Conservation (phyloP, 1,140 invertebrate species). For the Parasteatoda tepidariorum region DNA sequence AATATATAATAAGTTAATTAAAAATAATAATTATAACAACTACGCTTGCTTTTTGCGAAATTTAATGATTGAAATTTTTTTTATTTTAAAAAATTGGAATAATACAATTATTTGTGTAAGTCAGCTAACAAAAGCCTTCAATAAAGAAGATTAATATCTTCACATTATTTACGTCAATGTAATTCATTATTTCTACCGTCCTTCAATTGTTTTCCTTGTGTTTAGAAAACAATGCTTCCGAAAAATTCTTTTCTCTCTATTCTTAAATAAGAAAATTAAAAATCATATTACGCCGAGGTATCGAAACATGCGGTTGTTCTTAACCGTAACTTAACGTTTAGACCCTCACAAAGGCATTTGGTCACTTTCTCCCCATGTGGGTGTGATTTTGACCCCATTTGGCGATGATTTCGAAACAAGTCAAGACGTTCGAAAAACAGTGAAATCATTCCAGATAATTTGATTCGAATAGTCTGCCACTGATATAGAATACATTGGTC, state of each 20-base stretch:
- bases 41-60: too few relatives aligned
- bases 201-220: constrained; percentile 3
- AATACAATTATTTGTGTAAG: neutral
- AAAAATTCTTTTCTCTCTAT: neutral
- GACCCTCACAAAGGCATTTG: neutral
- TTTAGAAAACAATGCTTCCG: neutral
- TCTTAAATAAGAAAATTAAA: neutral
- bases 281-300: constrained; percentile 1
- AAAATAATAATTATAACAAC: too few relatives aligned
- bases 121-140: neutral
- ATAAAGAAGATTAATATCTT: neutral
- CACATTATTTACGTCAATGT: neutral
- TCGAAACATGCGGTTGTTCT: neutral
- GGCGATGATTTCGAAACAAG: constrained; percentile 32
- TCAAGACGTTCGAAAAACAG: neutral
- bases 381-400: constrained; percentile 45
- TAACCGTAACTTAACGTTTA: neutral
- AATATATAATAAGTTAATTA: too few relatives aligned
- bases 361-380: neutral
- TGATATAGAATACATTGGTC: neutral
- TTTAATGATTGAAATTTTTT: too few relatives aligned
- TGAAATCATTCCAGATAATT: too few relatives aligned
- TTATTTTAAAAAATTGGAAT: too few relatives aligned
- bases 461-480: too few relatives aligned
- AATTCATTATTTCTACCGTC: neutral